Base-by-base conservation (phyloP, 2,888 invertebrate species). In the Microchrysa polita region DNA sequence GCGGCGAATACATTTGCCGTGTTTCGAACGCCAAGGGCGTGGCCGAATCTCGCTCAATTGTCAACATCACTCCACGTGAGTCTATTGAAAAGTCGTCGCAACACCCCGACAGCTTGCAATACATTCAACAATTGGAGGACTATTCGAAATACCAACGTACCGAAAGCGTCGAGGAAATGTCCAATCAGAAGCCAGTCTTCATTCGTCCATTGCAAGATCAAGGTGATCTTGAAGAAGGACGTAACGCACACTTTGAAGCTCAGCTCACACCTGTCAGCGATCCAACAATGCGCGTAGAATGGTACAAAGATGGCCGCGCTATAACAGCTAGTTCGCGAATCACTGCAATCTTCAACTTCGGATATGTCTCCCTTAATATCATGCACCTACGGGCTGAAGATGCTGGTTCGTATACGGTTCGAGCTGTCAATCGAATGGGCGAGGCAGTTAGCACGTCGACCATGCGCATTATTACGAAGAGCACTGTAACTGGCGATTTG, bases 351-450 rank as follows among this genome's bases (percentile, higher is more conserved):
- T 96, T 96, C 90, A 98, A 97, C 91, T 97, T 98, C 90, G 97
- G 97, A 85, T 97, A 97, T 90, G 97, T 97, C 88, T 96, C 96
- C 87, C 92, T 98, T 83, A 97, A 97, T 88, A 97, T 98, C 86
- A 90, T 96, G 92, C 97, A 97, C 92, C 93, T 97, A 90, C 93
- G 97, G 88, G 92, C 93, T 89, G 98, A 98, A 91, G 98, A 99
- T 91, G 92, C 94, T 83, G 97, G 97, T 86, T 92, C 93, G 86
- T 96, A 96, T 81, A 95, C 94, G 80, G 94, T 94, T 83, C 91
- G 95, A 82, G 96, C 96, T 87, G 92, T 94, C 79, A 96, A 96
- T 84, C 92, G 93, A 82, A 88, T 93, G 82, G 96, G 96, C 79
- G 96, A 96, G 87, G 95, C 96, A 79, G 90, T 94, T 81, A 94